Evolutionary conservation across 2,888 invertebrate species (phyloP), one percentile per base, ranked within the genome.

Genomic region (Germaria angustata): DNA sequence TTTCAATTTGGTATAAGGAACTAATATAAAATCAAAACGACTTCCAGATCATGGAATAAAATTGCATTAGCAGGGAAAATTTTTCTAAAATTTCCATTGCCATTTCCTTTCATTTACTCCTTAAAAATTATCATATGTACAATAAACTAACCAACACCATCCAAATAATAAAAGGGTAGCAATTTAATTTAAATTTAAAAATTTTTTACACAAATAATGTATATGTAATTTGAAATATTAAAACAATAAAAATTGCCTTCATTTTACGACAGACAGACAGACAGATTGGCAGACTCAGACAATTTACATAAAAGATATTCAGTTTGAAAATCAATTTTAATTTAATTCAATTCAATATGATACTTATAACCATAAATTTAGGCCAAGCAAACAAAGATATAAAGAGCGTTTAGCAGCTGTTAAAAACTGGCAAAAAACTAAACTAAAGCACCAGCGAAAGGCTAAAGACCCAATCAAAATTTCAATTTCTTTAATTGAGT

Each of bases 301-400:
- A 65, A 44, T 20, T 65, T 15, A 41, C 41, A 13, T 24, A 24
- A 13, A 24, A 44, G 11, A 13, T n/a, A 34, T 6, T 69, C 28
- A 32, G n/a, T 39, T 32, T 11, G 1, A 1, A 46, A 61, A 61
- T 61, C 36, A 51, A 66, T 66, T 59, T 57, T 9, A 57, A 65
- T 65, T 75, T 65, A 73, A 51, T 36, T 75, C 55, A 5, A 46
- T 44, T 55, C 46, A 36, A 55, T 46, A 55, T 66, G 36, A n/a
- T 4, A 24, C 46, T 65, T 57, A 57, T 11, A 46, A 49, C n/a
- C 41, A n/a, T n/a, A 32, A 59, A 76, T 28, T n/a, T 66, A 49
- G 76, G 57, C 39, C 66, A 76, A 59, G 32, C 15, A 66, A 39
- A 49, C 57, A 49, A 68, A 5, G 49, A 11, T n/a, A 36, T 46